Conservation (phyloP, 1,140 invertebrate species). For the Caenorhabditis brenneri region DNA sequence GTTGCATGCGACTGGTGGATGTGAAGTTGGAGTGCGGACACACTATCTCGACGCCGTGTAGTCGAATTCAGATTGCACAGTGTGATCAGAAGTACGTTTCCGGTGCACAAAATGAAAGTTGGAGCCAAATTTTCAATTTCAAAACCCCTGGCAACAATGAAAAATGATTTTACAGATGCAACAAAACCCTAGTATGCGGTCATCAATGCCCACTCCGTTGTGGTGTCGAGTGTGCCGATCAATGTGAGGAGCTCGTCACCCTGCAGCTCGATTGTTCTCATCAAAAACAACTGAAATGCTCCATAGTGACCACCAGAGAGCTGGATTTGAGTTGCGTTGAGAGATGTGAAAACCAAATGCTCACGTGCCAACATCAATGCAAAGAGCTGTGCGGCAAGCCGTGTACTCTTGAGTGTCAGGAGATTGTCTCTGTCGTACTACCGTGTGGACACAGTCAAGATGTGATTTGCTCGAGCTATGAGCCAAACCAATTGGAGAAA, state of each 20-base stretch:
- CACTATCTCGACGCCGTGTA: neutral
- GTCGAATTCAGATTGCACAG: neutral
- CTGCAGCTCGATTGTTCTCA: neutral
- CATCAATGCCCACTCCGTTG: neutral
- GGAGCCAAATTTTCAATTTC: too few species aligned
- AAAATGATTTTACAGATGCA: neutral
- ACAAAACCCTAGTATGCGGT: neutral
- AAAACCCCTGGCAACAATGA: neutral
- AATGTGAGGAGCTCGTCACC: neutral
- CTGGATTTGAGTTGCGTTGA: constrained; percentile 52
- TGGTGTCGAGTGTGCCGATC: neutral
- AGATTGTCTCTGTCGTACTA: neutral
- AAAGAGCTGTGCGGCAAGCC: constrained; percentile 45
- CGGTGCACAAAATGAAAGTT: too few species aligned
- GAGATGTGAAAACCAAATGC: constrained; percentile 33
- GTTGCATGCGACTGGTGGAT: neutral
- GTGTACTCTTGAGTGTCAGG: constrained; percentile 43
- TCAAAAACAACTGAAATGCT: constrained; percentile 62
- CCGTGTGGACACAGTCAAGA: neutral
- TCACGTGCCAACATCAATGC: constrained; percentile 52
- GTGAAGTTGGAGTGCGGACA: neutral
- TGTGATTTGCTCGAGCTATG: neutral
- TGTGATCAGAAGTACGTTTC: neutral
- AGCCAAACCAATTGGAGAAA: neutral
- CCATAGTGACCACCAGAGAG: constrained; percentile 63